Evolutionary conservation across 2,113 vertebrate genomes (phyloP).

Genomic region (Catharus fuscescens): DNA sequence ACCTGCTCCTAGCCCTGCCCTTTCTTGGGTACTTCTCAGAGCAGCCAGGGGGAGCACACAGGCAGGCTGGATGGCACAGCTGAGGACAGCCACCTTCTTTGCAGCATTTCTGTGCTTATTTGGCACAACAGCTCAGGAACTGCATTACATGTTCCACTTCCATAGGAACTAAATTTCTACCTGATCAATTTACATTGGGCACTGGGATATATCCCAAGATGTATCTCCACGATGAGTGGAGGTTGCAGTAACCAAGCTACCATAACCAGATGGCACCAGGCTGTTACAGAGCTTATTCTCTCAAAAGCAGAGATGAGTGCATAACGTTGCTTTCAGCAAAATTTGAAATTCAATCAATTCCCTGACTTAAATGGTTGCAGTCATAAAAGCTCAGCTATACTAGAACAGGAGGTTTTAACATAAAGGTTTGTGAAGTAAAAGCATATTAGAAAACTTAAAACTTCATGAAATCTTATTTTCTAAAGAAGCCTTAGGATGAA

Average conservation of each 20-base stretch:
- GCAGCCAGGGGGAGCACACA: accelerated
- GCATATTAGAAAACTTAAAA: not conserved
- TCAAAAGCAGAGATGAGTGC: not conserved
- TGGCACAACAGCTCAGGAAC: not conserved
- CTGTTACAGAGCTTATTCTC: not conserved
- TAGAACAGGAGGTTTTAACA: not conserved
- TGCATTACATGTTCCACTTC: not conserved
- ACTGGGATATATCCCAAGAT: not conserved
- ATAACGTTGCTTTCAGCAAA: not conserved
- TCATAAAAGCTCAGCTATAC: not conserved
- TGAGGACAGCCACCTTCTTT: not conserved
- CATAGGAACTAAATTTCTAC: not conserved
- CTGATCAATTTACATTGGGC: not conserved
- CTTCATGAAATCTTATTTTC: not conserved
- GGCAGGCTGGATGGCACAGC: accelerated
- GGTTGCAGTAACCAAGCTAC: not conserved
- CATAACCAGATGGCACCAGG: not conserved
- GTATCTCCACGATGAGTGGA: accelerated
- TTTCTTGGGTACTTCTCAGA: not conserved
- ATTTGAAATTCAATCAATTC: not conserved
- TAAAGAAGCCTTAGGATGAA: not conserved
- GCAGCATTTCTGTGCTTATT: not conserved
- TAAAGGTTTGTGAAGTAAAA: not conserved
- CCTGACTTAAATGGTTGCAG: not conserved
- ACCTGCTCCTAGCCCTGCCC: not conserved